Evolutionary conservation across 2,113 vertebrate species (phyloP).

Genomic region (Melospiza melodia): DNA sequence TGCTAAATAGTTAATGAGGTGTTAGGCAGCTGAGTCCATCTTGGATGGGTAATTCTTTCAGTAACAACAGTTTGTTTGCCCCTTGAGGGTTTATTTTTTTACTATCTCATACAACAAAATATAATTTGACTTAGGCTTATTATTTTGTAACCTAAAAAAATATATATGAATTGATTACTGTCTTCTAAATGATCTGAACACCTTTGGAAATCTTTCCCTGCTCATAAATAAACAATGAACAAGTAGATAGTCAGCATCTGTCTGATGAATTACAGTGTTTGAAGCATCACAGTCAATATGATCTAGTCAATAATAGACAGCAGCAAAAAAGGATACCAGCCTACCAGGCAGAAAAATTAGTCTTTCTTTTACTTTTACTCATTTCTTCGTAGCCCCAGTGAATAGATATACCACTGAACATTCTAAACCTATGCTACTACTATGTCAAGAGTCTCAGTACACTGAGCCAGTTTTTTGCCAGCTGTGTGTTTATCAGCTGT

Average conservation of each 20-base stretch:
- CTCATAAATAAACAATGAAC: constrained; percentile 65
- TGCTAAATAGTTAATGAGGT: constrained; percentile 81
- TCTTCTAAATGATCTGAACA: constrained; percentile 46
- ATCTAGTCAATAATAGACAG: constrained; percentile 42
- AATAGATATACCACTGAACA: neutral
- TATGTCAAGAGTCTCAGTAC: neutral
- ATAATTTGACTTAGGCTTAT: constrained; percentile 57
- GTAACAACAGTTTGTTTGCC: constrained; percentile 69
- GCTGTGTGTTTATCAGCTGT: neutral
- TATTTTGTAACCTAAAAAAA: constrained; percentile 59
- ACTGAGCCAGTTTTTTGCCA: neutral
- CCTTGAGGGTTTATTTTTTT: constrained; percentile 53
- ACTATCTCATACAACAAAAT: neutral
- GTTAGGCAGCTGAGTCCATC: constrained; percentile 62
- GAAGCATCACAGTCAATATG: constrained; percentile 22
- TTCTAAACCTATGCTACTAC: neutral
- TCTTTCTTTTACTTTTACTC: neutral
- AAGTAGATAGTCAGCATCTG: constrained; percentile 38
- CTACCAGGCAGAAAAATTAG: neutral
- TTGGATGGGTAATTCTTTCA: constrained; percentile 74
- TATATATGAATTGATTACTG: constrained; percentile 37
- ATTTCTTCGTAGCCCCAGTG: neutral
- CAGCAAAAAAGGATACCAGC: neutral
- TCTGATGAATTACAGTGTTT: constrained; percentile 51
- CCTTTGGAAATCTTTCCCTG: constrained; percentile 55